Evolutionary conservation across 2,888 invertebrate genomes (phyloP).

Genomic region (Altica lythri): DNA sequence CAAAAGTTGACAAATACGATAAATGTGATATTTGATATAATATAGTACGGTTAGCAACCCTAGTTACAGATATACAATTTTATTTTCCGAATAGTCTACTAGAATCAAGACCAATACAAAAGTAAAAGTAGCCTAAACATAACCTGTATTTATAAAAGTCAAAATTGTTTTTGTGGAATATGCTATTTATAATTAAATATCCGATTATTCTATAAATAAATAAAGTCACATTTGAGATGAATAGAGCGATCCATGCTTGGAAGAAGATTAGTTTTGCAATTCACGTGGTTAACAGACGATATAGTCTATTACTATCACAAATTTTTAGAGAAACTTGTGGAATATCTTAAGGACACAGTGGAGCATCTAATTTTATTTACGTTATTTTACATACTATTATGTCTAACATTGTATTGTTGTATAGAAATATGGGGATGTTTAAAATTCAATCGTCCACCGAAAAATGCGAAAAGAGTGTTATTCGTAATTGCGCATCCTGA

Average conservation of each 20-base stretch:
- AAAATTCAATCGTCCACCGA: constrained; percentile 60
- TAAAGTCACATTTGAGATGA: constrained; percentile 50
- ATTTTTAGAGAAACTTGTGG: constrained; percentile 32
- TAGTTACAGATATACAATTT: too few relatives aligned
- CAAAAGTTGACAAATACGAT: too few relatives aligned
- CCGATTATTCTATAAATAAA: constrained; percentile 26
- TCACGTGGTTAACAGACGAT: constrained; percentile 26
- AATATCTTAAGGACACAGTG: constrained; percentile 62
- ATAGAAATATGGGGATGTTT: constrained; percentile 57
- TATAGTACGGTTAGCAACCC: too few relatives aligned
- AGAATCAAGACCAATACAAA: too few relatives aligned
- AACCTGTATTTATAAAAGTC: too few relatives aligned
- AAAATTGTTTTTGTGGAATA: too few relatives aligned
- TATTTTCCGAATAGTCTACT: too few relatives aligned
- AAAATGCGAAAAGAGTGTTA: constrained; percentile 67
- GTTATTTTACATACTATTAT: constrained; percentile 61
- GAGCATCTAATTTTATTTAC: constrained; percentile 60
- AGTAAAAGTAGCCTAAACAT: too few relatives aligned
- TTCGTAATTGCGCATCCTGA: constrained; percentile 95
- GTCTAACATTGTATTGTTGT: constrained; percentile 58
- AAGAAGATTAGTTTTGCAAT: constrained; percentile 39
- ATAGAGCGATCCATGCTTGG: constrained; percentile 46
- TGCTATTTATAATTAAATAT: constrained; percentile 22
- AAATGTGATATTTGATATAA: too few relatives aligned
- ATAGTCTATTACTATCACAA: constrained; percentile 29